Percentiles rank a stretch among this genome's conserved stretches.
Evolutionary conservation across 2,797 vertebrate species (phyloP).

Genomic region (Thalassophryne amazonica): DNA sequence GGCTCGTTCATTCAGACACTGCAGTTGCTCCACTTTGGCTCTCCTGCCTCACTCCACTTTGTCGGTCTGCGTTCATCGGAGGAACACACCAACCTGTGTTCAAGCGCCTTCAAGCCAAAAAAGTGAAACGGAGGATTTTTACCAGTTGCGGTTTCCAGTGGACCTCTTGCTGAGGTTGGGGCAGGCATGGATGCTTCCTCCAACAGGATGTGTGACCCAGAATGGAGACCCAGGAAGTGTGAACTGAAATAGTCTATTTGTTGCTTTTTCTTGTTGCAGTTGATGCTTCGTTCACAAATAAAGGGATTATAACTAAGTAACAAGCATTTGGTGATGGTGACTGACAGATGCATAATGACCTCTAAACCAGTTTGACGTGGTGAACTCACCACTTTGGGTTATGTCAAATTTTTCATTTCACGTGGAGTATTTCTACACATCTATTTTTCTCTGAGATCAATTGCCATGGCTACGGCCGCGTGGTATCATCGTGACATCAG

Average conservation of each 20-base stretch:
- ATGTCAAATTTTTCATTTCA: conserved; percentile 31
- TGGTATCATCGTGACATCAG: conserved; percentile 92
- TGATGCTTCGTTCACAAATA: conserved; percentile 16
- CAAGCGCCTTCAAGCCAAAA: conserved; percentile 19
- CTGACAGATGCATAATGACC: conserved; percentile 6
- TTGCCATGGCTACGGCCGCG: conserved; percentile 67
- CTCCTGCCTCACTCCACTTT: conserved; percentile 13
- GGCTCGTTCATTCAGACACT: conserved; percentile 49
- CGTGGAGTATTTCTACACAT: conserved; percentile 50
- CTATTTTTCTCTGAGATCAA: conserved; percentile 12
- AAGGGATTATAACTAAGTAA: conserved; percentile 41
- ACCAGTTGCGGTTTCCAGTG: conserved; percentile 8
- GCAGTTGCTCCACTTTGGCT: conserved; percentile 32
- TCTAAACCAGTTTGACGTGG: conserved; percentile 12
- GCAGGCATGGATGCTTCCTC: conserved; percentile 18
- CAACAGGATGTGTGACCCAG: conserved; percentile 54
- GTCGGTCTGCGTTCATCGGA: conserved; percentile 49
- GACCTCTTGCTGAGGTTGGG: conserved; percentile 1
- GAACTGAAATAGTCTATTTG: conserved; percentile 18
- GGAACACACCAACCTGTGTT: conserved; percentile 54
- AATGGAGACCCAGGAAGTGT: conserved; percentile 37
- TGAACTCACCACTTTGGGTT: conserved; percentile 4
- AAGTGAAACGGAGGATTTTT: conserved; percentile 8
- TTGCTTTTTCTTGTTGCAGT: conserved; percentile 4
- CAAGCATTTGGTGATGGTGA: conserved; percentile 14